Base-by-base conservation (phyloP, 2,113 vertebrate genomes). In the Nycticorax nycticorax region DNA sequence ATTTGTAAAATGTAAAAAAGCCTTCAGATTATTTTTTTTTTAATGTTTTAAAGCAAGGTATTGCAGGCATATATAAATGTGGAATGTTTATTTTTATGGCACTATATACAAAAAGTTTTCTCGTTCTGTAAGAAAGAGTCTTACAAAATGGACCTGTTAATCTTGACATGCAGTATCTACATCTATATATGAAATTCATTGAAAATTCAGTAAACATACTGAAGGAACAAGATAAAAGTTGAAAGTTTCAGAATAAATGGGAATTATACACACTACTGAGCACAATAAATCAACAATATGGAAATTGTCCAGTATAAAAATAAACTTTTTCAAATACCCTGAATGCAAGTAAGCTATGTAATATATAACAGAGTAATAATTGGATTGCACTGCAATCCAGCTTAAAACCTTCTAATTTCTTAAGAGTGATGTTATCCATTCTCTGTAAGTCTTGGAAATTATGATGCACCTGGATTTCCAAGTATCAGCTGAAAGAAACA, bases 291-390 rank as follows among this genome's bases (percentile, higher is more conserved):
- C 87, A 93, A 77, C 23, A 87, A 48, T 74, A 88, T 67, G 37
- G 77, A 96, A 96, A 92, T 84, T 82, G 45, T 76, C 82, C 67
- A 64, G 26, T 66, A 52, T 37, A 89, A 93, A 96, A 96, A 88
- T 56, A 83, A 83, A 73, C 39, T 63, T 76, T 85, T 64, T 66
- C 53, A n/a, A 93, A 85, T 62, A 64, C 9, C 20, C 41, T 82
- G 20, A 92, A 87, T 79, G 23, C 18, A 82, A 67, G 45, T 73
- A 85, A 72, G 7, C 26, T 74, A 33, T 53, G 27, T 82, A 89
- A 89, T 66, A 56, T 82, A 27, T 69, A 93, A 92, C 33, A 66
- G 37, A 41, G 16, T 82, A 23, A 92, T 95, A 92, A 91, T 47
- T 88, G 48, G 33, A 87, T 90, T 84, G 45, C 53, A 79, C 20